These are phyloP conservation scores for Eumeta japonica DNA, from an alignment of 1,140 invertebrate species.

Conservation along the genomic window DNA sequence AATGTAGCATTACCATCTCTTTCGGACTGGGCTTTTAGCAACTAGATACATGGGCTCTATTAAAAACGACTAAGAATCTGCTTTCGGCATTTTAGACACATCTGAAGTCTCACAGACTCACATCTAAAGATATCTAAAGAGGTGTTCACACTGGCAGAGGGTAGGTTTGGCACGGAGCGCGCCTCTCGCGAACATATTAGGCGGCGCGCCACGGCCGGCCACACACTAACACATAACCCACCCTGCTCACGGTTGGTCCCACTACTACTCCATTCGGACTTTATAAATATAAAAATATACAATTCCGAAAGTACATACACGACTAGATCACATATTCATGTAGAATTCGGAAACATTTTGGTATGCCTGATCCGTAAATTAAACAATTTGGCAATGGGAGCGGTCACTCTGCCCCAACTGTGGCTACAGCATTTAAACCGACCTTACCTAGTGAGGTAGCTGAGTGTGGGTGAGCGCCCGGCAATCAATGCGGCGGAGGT, in stretches of 20 bases:
- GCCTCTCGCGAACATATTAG: constrained; percentile 53
- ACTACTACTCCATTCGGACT: constrained; percentile 43
- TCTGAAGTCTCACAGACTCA: constrained; percentile 34
- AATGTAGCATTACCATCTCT: background rate
- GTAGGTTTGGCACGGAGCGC: constrained; percentile 18
- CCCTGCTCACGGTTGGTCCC: constrained; percentile 49
- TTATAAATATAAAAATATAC: constrained; percentile 52
- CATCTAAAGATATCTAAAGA: constrained; percentile 23
- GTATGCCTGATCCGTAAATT: constrained; percentile 46
- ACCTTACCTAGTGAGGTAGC: constrained; percentile 52
- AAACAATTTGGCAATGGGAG: constrained; percentile 42
- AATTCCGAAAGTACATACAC: constrained; percentile 57
- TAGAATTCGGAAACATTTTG: constrained; percentile 56
- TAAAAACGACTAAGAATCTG: constrained; percentile 22
- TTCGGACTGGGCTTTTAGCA: background rate
- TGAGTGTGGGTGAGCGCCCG: constrained; percentile 29
- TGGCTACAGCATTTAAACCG: constrained; percentile 25
- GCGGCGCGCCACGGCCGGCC: constrained; percentile 6
- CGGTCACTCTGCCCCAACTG: background rate
- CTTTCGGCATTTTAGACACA: constrained; percentile 17
- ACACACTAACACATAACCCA: constrained; percentile 30
- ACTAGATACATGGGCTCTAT: background rate
- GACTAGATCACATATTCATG: constrained; percentile 57
- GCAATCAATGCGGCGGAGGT: constrained; percentile 39
- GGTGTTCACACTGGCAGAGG: background rate